Base-by-base conservation (phyloP, 2,797 vertebrate genomes). In the Streptopelia turtur region DNA sequence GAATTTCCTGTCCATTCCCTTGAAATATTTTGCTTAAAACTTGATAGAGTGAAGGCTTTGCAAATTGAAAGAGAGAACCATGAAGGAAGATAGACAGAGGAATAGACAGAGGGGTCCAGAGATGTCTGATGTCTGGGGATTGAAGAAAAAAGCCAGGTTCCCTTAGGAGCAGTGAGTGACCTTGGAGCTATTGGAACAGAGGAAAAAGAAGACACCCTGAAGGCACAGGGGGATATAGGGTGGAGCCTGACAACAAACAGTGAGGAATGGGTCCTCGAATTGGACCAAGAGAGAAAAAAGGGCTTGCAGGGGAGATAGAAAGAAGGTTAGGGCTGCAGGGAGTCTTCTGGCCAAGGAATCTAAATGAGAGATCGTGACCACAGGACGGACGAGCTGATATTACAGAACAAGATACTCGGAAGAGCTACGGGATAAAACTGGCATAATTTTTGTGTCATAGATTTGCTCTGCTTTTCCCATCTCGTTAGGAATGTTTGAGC, bases 1-100 rank as follows among this genome's bases (percentile, higher is more conserved):
- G 96, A 94, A 96, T 96, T 94, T 95, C 94, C 94, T 97, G 61
- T 95, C 71, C 53, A 8, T 87, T 94, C 83, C 82, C 91, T 87
- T 84, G 86, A 94, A 96, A 97, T 94, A 94, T 93, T 82, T 81
- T 92, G 87, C 90, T 93, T 95, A 96, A 93, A 96, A 95, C 65
- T 87, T 92, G 90, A 94, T 90, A 91, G 94, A 96, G 85, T 96
- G 94, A 96, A 90, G 91, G 90, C 60, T 96, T 90, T 93, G 95
- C 92, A 96, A 97, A 97, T 93, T 93, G 80, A 56, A 93, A 94
- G 89, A 91, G 95, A 95, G 88, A 94, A 91, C 78, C 95, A 95
- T 96, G 94, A 92, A 96, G 82, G 64, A 94, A 94, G 92, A 94
- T 68, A 96, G 92, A 83, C 94, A 94, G 93, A 91, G 90, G 86